Base-by-base conservation (phyloP, 2,888 invertebrate genomes). In the Ephialtes manifestator region DNA sequence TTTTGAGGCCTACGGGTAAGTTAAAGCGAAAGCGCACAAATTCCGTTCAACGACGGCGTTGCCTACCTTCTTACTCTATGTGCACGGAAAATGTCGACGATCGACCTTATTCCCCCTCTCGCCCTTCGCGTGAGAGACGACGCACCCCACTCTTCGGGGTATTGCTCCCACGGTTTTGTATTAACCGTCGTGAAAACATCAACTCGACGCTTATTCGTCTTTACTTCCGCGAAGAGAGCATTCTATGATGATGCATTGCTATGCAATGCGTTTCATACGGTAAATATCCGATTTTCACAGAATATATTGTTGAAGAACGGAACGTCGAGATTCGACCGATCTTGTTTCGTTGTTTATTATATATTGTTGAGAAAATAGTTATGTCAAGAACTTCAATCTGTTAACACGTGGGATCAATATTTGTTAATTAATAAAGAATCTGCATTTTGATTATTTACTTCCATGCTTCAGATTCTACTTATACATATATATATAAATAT, bases 151-250 rank as follows among this genome's bases (percentile, higher is more conserved):
- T 24, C 43, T 43, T 15, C n/a, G n/a, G 53, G 35, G 1, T 53
- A 80, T 74, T 74, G 55, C 43, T n/a, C 51, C 39, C 8, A n/a
- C 43, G 28, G 24, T 43, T 28, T 63, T 53, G 13, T 82, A 85
- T 43, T 74, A 4, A 11, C 48, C 85, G 63, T 85, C 70, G 35
- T 15, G 63, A 85, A 81, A 85, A 82, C 81, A 81, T 85, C 13
- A 15, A n/a, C 31, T 13, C 4, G n/a, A 28, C 15, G n/a, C 0
- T 20, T 5, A 53, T 53, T 10, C 20, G 13, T 4, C 7, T n/a
- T n/a, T 8, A 18, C 51, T 53, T 53, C 51, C 51, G 51, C 51
- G 51, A 53, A 53, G 8, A 53, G 15, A 46, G 46, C 15, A 5
- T 46, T 7, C 20, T 53, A n/a, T 18, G 51, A n/a, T 18, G 51